Evolutionary conservation across 1,140 invertebrate genomes (phyloP).

Genomic region (Dendroctonus ponderosae): DNA sequence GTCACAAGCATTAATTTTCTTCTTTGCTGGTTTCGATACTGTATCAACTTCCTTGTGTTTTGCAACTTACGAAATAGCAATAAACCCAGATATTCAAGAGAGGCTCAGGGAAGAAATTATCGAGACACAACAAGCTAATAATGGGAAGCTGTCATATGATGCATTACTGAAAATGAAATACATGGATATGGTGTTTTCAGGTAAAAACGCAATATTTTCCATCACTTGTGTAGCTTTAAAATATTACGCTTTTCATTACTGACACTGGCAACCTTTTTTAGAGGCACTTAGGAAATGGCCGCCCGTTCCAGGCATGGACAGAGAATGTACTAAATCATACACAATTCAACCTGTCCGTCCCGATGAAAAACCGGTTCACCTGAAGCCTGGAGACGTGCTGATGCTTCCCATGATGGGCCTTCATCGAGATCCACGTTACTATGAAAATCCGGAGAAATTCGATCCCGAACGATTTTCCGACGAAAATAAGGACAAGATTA

Average conservation of each 20-base stretch:
- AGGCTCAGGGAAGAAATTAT: conserved; percentile 50
- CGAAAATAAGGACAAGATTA: conserved; percentile 44
- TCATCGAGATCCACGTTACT: conserved; percentile 53
- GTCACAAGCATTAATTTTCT: conserved; percentile 50
- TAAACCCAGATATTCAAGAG: conserved; percentile 56
- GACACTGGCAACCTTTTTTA: background rate
- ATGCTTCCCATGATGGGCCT: conserved; percentile 57
- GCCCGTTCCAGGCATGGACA: conserved; percentile 38
- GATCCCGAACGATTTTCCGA: conserved; percentile 52
- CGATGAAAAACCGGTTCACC: conserved; percentile 15
- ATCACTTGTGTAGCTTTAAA: background rate
- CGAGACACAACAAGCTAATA: conserved; percentile 14
- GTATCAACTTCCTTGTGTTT: conserved; percentile 49
- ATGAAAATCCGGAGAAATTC: conserved; percentile 53
- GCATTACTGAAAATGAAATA: conserved; percentile 49
- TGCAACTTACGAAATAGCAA: conserved; percentile 53
- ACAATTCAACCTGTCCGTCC: conserved; percentile 43
- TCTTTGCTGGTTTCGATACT: conserved; percentile 52
- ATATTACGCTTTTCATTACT: background rate
- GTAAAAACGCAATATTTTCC: conserved; percentile 27
- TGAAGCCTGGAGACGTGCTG: conserved; percentile 11
- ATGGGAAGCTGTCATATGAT: conserved; percentile 43
- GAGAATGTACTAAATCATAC: conserved; percentile 55
- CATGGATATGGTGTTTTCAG: conserved; percentile 51
- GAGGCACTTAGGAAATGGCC: conserved; percentile 15